Evolutionary conservation across 1,140 invertebrate genomes (phyloP).

Genomic region (Sycophaga agraensis): DNA sequence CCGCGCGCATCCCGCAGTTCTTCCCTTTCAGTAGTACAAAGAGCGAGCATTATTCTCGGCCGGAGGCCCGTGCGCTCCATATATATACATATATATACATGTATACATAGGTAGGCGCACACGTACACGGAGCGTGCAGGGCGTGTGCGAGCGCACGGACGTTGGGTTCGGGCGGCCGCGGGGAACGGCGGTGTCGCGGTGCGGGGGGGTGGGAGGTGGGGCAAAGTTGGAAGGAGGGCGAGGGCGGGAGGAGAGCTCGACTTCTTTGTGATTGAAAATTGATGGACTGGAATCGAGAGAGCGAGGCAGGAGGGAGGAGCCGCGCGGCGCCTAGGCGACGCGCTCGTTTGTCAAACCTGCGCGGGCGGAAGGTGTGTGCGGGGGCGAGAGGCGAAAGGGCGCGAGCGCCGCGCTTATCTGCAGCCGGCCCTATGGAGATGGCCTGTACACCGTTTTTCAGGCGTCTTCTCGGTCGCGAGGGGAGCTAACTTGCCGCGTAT

Average conservation of each 20-base stretch:
- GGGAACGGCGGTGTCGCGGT: background rate
- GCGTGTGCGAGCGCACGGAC: background rate
- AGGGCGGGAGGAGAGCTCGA: constrained; percentile 32
- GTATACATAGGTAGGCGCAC: too few relatives aligned
- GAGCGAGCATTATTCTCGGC: background rate
- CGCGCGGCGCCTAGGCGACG: constrained; percentile 30
- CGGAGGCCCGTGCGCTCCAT: too few relatives aligned
- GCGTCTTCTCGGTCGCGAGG: too few relatives aligned
- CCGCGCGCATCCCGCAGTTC: too few relatives aligned
- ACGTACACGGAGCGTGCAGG: background rate
- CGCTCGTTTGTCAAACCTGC: constrained; percentile 34
- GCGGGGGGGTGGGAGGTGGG: background rate
- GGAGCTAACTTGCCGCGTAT: too few relatives aligned
- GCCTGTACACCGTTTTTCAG: too few relatives aligned
- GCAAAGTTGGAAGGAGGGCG: constrained; percentile 7
- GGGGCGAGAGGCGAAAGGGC: too few relatives aligned
- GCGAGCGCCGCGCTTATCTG: too few relatives aligned
- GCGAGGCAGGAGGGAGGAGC: constrained; percentile 31
- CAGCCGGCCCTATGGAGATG: too few relatives aligned
- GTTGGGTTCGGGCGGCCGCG: too few relatives aligned
- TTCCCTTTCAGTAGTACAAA: too few relatives aligned
- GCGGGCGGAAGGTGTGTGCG: constrained; percentile 36
- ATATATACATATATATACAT: too few relatives aligned
- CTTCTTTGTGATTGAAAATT: constrained; percentile 53
- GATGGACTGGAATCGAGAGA: constrained; percentile 50